Evolutionary conservation across 1,140 invertebrate species (phyloP).

Genomic region (Fopius arisanus): DNA sequence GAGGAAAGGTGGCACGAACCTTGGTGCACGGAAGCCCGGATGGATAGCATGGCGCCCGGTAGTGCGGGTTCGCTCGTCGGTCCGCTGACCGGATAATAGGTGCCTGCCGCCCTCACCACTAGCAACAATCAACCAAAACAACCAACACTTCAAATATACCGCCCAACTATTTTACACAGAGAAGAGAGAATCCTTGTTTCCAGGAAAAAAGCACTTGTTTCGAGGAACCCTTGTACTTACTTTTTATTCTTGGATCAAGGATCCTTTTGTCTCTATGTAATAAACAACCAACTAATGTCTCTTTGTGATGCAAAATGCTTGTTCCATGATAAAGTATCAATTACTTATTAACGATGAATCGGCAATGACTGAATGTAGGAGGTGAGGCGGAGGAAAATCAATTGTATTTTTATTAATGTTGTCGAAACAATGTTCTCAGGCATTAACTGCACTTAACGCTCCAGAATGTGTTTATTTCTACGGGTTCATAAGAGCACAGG

Average conservation of each 20-base stretch:
- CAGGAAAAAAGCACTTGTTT: no score
- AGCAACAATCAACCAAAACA: conserved; percentile 72
- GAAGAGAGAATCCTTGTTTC: not conserved
- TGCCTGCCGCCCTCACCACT: conserved; percentile 92
- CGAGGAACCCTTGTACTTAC: no score
- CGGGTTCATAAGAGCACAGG: no score
- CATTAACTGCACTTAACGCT: no score
- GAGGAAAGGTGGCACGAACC: conserved; percentile 60
- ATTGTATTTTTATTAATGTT: no score
- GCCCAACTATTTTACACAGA: conserved; percentile 49
- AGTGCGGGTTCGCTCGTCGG: conserved; percentile 68
- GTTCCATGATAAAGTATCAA: not conserved
- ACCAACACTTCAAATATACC: conserved; percentile 67
- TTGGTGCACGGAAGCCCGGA: conserved; percentile 67
- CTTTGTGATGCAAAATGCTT: not conserved
- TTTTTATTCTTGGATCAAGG: no score
- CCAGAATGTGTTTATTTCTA: no score
- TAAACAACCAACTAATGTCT: not conserved
- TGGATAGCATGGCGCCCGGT: conserved; percentile 66
- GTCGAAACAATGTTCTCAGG: no score
- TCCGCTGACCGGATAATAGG: conserved; percentile 90
- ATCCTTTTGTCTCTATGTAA: no score
- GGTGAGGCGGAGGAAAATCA: no score
- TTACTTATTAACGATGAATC: no score
- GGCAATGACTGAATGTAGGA: no score